phyloP scores from a whole-genome alignment of 2,113 vertebrate genomes.

The Pelodiscus sinensis region DNA sequence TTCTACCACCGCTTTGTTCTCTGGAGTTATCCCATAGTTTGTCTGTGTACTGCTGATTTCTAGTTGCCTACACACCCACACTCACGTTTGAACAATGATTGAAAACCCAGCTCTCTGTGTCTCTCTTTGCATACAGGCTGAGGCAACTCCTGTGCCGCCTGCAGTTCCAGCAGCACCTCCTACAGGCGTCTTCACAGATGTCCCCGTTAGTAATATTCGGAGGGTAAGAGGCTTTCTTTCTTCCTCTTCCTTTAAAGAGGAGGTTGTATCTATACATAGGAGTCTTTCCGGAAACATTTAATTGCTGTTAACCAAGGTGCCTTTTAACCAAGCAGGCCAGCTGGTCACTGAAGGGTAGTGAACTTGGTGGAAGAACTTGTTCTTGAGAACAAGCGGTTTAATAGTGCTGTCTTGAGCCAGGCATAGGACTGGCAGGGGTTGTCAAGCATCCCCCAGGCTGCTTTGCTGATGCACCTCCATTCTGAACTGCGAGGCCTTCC shows the following conservation, averaged over 20 bases:
- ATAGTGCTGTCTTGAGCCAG: neutral
- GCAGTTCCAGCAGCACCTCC: constrained; percentile 75
- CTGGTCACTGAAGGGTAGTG: neutral
- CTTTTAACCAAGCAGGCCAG: neutral
- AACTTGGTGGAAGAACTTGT: neutral
- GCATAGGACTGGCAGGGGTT: neutral
- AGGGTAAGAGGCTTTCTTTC: constrained; percentile 78
- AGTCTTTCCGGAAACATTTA: neutral
- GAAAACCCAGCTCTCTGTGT: neutral
- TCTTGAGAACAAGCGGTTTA: neutral
- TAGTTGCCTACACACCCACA: neutral
- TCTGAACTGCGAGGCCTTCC: neutral
- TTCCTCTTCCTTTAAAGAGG: neutral
- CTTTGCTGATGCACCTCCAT: neutral
- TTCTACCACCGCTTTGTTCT: neutral
- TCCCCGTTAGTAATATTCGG: constrained; percentile 95
- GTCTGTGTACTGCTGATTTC: neutral
- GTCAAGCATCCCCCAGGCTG: neutral
- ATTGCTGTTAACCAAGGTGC: neutral
- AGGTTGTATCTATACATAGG: too few relatives aligned
- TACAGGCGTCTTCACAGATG: constrained; percentile 91
- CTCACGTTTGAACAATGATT: neutral
- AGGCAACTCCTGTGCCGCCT: constrained; percentile 54
- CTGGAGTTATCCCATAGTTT: neutral
- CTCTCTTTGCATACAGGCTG: constrained; percentile 49